Base-by-base conservation (phyloP, 2,888 invertebrate genomes). In the Sinelater perroti region DNA sequence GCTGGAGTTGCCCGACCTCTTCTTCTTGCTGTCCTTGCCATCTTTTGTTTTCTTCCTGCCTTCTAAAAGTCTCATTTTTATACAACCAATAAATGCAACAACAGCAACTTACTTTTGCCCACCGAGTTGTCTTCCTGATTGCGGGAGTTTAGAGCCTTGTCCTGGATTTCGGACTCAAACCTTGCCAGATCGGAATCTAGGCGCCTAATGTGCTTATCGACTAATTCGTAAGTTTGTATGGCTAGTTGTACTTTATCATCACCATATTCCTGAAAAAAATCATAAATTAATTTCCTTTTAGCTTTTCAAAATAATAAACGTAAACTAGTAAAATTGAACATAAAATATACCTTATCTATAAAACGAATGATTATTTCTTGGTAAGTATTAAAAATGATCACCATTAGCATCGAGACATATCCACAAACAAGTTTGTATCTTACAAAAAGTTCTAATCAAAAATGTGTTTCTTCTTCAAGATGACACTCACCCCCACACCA, bases 191-290 rank as follows among this genome's bases (percentile, higher is more conserved):
- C 97, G 52, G 95, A 94, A 79, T 98, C 98, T 71, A 98, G 82
- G 68, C 95, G 87, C 69, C 97, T 84, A 66, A 98, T 98, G 77
- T 98, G 97, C 78, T 97, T 97, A 78, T 99, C 97, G 26, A 97
- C 96, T 78, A 97, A 81, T 81, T 99, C 98, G 74, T 99, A 99
- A 0, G 97, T 97, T 81, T 97, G 96, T 79, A 97, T 95, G 1
- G 98, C 97, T 58, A 98, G 82, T 75, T 96, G 95, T 21, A 98
- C 97, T 81, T 98, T 98, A 72, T 97, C 97, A 75, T 97, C 97
- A 1, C 95, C 95, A 75, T 93, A 95, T 75, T 96, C 96, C 77
- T 78, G 55, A 46, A 70, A 46, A 30, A 1, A 28, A 6, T n/a
- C 8, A 16, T 16, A 17, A 3, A 2, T 16, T 31, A 14, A n/a